Evolutionary conservation across 1,140 invertebrate genomes (phyloP), one percentile per base, ranked within the genome.

Genomic region (Drosophila jambulina): DNA sequence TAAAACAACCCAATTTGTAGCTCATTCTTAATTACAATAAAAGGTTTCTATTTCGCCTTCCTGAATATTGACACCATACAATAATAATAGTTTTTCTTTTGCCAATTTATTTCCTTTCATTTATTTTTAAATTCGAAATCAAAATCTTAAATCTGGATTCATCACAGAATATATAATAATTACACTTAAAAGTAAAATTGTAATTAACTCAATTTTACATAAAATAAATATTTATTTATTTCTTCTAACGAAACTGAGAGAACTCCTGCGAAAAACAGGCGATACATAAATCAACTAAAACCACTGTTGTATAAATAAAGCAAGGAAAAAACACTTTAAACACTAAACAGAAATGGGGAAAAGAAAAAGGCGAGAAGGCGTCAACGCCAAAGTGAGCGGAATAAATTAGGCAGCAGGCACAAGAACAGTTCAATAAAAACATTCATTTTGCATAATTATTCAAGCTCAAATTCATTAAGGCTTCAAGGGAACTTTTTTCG

Each of bases 381-480:
- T 42, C 36, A 27, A 27, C 36, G 56, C 23, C 36, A 42, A 58
- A 58, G 56, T 42, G 23, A 29, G 45, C 17, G 19, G 49, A 51
- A 70, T 65, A 53, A 54, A 45, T 34, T 65, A 29, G 49, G 45
- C 61, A 68, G 45, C 45, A 29, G 60, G 46, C 46, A 34, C 45
- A 54, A 23, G 29, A 53, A 23, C 27, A 21, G 36, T 19, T 59
- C 32, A 67, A 70, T 67, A 70, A 67, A 45, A 70, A 54, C 32
- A 65, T 34, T 42, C 36, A 36, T 53, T 70, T 70, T 54, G 17
- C 67, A 70, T 70, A 70, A 70, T 70, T 70, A 70, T 70, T 70
- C 67, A 54, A 54, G 61, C 61, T 40, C 12, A 70, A 70, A 70
- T 70, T 70, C 67, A 70, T 70, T 70, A 69, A 51, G 54, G 29